Evolutionary conservation across 2,888 invertebrate species (phyloP), one percentile per base, ranked within the genome.

Genomic region (Brenthis hecate): DNA sequence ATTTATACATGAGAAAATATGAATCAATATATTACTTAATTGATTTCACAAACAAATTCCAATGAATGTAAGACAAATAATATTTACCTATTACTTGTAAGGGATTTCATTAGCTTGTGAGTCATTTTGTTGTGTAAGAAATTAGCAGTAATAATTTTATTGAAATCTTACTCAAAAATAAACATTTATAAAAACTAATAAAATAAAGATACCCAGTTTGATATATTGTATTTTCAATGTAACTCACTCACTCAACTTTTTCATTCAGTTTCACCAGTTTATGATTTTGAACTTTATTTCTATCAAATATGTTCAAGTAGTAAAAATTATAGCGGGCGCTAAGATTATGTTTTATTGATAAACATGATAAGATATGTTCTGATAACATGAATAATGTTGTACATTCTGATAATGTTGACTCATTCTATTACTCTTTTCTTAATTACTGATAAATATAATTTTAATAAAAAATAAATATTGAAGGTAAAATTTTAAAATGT

Each of bases 11-110:
- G 32, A 56, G 47, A 51, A 70, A 55, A 19, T 19, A 65, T 69
- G 69, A 71, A 63, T 73, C 69, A 74, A 68, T 64, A 60, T 64
- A 64, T 60, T 66, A 67, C 51, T 51, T 66, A 66, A 68, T 43
- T 51, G 19, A 23, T 70, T 70, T 54, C 36, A 57, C 69, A 73
- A 67, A 56, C 53, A 65, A 58, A 3, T 62, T 74, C 53, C 63
- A 50, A 11, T 66, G 65, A 72, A 72, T 67, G 62, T 54, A 61
- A 66, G 19, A n/a, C 23, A 47, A 61, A 28, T 36, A 68, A 36
- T 54, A 60, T 56, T 70, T 67, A 67, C 62, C 48, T 55, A 55
- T 70, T 67, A 67, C 58, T 48, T 55, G 48, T 51, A 48, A 61
- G 23, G 65, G 32, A 68, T 67, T 72, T 65, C 51, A 66, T 55